These are phyloP conservation scores for Anhinga rufa DNA, from an alignment of 2,113 vertebrate species.

Conservation along the genomic window DNA sequence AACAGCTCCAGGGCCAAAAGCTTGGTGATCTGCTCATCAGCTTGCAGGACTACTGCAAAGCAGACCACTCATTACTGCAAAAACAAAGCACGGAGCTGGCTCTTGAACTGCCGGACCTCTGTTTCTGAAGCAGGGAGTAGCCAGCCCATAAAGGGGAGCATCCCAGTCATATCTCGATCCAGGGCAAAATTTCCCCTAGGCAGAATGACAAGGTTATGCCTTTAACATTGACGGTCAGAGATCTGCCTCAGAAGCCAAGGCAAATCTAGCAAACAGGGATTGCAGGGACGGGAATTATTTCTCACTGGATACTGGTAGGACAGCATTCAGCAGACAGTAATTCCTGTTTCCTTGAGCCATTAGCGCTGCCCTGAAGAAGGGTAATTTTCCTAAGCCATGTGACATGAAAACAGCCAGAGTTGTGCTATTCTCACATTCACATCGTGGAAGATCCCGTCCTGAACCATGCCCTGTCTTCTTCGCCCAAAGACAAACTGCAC, in stretches of 20 bases:
- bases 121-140: neutral
- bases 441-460: neutral
- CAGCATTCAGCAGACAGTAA: neutral
- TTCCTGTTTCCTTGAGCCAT: neutral
- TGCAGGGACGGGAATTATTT: neutral
- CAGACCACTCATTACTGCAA: neutral
- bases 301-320: neutral
- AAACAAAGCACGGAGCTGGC: neutral
- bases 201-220: neutral
- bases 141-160: neutral
- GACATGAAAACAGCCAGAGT: neutral
- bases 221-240: rapidly evolving
- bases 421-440: neutral
- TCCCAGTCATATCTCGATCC: neutral
- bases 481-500: neutral
- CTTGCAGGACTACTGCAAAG: neutral
- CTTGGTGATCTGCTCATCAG: neutral
- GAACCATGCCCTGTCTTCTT: neutral
- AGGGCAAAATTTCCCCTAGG: neutral
- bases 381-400: neutral
- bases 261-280: neutral
- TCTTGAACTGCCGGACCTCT: neutral
- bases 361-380: neutral
- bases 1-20: neutral
- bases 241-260: neutral